These are phyloP conservation scores for Octodonta nipae DNA, from an alignment of 2,888 invertebrate species.

Conservation along the genomic window DNA sequence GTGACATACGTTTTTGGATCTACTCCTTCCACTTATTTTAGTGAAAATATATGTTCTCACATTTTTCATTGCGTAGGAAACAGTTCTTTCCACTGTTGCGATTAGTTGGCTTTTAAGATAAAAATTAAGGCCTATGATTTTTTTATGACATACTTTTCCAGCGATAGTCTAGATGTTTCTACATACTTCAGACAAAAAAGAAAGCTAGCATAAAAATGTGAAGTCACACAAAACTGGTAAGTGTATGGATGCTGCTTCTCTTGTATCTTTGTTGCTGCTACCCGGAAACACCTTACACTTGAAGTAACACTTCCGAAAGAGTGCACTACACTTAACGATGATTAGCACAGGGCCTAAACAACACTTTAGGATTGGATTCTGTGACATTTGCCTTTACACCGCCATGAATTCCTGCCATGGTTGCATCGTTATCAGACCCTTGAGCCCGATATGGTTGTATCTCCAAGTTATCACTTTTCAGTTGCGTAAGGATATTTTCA, in stretches of 20 bases:
- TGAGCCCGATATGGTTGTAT: no score
- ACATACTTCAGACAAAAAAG: conserved; percentile 2
- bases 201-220: conserved; percentile 1
- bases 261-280: conserved; percentile 5
- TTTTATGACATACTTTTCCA: conserved; percentile 5
- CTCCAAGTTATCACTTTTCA: no score
- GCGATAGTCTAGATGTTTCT: conserved; percentile 4
- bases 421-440: no score
- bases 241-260: conserved; percentile 5
- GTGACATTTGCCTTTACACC: no score
- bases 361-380: conserved; percentile 5
- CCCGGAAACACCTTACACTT: no score
- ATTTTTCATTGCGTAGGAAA: conserved; percentile 3
- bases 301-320: no score
- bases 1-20: conserved; percentile 4
- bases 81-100: conserved; percentile 2
- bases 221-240: conserved; percentile 7
- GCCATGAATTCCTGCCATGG: no score
- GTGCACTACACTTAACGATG: no score
- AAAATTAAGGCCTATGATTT: conserved; percentile 3
- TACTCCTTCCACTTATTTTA: conserved; percentile 4
- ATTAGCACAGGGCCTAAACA: no score
- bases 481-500: no score
- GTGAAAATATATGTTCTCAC: conserved; percentile 3
- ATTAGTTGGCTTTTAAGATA: no score